Conservation (phyloP, 2,113 vertebrate genomes). For the Verasper variegatus region DNA sequence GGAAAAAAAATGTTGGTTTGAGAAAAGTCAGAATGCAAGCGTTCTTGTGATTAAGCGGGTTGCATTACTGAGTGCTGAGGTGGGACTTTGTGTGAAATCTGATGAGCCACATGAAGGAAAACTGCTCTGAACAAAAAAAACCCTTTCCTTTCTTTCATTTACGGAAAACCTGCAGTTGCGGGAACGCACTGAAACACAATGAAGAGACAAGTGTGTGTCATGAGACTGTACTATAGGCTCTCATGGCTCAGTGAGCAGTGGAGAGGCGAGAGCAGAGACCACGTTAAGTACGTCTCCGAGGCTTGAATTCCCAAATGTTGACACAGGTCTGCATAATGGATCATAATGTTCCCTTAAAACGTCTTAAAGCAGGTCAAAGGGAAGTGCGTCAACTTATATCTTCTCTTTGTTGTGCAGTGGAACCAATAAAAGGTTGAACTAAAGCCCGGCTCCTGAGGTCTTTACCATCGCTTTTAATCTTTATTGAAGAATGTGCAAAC, state of each 20-base stretch:
- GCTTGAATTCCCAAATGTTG: slow-evolving; percentile 64
- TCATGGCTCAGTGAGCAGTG: slow-evolving; percentile 32
- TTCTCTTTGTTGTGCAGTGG: slow-evolving; percentile 26
- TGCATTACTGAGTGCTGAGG: slow-evolving; percentile 55
- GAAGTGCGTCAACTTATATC: slow-evolving; percentile 29
- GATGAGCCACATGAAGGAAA: slow-evolving; percentile 11
- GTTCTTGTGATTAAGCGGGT: slow-evolving; percentile 23
- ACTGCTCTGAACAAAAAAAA: slow-evolving; percentile 14
- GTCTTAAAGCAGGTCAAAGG: slow-evolving; percentile 40
- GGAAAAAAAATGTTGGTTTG: too few relatives aligned
- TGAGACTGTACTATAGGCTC: slow-evolving; percentile 24
- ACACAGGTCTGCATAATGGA: slow-evolving; percentile 59
- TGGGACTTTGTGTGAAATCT: slow-evolving; percentile 34
- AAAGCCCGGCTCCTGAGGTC: slow-evolving; percentile 35
- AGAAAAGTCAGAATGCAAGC: not conserved
- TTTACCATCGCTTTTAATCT: slow-evolving; percentile 34
- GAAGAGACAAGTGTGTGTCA: slow-evolving; percentile 20
- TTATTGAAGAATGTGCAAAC: slow-evolving; percentile 22
- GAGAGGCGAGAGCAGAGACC: slow-evolving; percentile 27
- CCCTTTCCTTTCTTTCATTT: not conserved
- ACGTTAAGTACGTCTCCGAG: slow-evolving; percentile 53
- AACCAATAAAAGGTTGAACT: slow-evolving; percentile 69
- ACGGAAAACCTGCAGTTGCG: slow-evolving; percentile 1
- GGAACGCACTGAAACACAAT: slow-evolving; percentile 6
- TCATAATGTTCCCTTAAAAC: slow-evolving; percentile 53